Evolutionary conservation across 2,797 vertebrate genomes (phyloP), one percentile per base, ranked within the genome.

Genomic region (Corythornis leucogaster): DNA sequence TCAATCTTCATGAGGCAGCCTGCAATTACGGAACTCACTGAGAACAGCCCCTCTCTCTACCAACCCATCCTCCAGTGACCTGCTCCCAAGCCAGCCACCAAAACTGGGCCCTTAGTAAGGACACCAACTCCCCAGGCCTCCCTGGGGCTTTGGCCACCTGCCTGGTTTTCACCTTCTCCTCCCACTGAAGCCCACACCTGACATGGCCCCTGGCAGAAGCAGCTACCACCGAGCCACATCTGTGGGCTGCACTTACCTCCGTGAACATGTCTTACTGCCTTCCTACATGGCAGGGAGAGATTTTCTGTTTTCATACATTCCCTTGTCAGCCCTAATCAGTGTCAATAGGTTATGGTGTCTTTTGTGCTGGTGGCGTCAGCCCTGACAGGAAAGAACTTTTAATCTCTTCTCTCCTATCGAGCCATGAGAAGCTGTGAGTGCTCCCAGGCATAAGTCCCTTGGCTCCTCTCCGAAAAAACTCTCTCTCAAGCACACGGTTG

Each of bases 391-490:
- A 95, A 96, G 93, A 97, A 96, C 96, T 97, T 97, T 96, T 95
- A 74, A 95, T 98, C 96, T 96, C 97, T 96, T 96, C 90, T 92
- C 95, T 96, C 11, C 40, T 84, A 95, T 90, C 2, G 67, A 97
- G 97, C 96, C 95, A 94, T 77, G 95, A 97, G 96, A 87, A 97
- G 96, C 96, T 53, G 95, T 3, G 8, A 96, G 90, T 16, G 50
- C 97, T 98, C 97, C 97, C 95, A 97, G 97, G 96, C 97, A 97
- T 80, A 97, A 96, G 92, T 98, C 97, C 97, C 98, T 93, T 98
- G 98, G 97, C 97, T 97, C 95, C 81, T 92, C 97, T 98, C 97
- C 91, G 96, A 97, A 98, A 98, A 98, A 97, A 97, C 31, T 84
- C 96, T 97, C 97, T 96, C 97, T 95, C 95, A 96, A 98, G 97